Evolutionary conservation across 2,888 invertebrate genomes (phyloP).

Genomic region (Hypercompe scribonia): DNA sequence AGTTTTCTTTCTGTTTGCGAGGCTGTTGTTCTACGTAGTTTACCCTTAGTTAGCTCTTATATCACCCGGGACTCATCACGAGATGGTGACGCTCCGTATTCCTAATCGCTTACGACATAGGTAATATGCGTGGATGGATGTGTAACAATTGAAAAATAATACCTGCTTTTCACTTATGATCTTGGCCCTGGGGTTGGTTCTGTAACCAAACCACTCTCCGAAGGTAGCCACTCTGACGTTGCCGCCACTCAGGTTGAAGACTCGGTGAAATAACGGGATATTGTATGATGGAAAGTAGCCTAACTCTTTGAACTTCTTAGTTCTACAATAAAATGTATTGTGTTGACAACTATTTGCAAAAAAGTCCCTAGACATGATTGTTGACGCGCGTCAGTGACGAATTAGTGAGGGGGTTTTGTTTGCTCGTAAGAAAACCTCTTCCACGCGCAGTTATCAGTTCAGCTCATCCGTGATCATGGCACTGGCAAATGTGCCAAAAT

Average conservation of each 20-base stretch:
- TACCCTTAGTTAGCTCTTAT: no score
- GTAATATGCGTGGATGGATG: no score
- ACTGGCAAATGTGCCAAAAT: no score
- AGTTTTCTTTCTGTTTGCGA: no score
- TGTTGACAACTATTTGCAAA: neutral
- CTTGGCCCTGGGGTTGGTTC: conserved; percentile 88
- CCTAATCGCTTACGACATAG: no score
- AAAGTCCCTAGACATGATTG: no score
- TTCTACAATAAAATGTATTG: conserved; percentile 56
- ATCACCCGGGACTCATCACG: no score
- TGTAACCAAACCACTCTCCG: conserved; percentile 88
- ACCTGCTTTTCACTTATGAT: conserved; percentile 88
- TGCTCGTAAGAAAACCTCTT: neutral
- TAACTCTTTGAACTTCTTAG: conserved; percentile 54
- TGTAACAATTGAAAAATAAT: neutral
- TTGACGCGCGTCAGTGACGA: neutral
- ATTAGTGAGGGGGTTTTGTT: conserved; percentile 2
- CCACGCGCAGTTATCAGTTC: conserved; percentile 8
- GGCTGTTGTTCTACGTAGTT: no score
- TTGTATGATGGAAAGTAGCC: conserved; percentile 91
- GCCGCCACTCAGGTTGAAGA: conserved; percentile 88
- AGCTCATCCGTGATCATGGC: no score
- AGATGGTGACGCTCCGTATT: no score
- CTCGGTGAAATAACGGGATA: conserved; percentile 87
- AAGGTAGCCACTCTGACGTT: conserved; percentile 79